phyloP scores from a whole-genome alignment of 2,888 invertebrate genomes.

The Anodontia alba region DNA sequence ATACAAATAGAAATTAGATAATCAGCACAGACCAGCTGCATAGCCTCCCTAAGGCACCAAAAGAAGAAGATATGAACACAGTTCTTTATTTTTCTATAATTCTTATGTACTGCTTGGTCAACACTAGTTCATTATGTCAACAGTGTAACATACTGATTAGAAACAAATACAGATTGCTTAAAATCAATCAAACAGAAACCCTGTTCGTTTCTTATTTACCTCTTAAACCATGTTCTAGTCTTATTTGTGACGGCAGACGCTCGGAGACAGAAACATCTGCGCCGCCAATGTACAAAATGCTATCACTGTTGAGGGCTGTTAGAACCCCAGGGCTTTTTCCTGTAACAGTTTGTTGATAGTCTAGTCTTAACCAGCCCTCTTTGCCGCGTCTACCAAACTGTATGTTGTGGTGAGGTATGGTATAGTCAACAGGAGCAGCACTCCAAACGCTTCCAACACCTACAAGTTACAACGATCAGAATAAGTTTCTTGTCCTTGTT shows the following conservation, averaged over 20 bases:
- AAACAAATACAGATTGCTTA: too few species aligned
- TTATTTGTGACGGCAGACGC: neutral
- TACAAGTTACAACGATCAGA: too few species aligned
- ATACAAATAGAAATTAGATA: too few species aligned
- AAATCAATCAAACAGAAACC: too few species aligned
- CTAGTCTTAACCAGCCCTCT: constrained; percentile 39
- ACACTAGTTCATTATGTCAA: too few species aligned
- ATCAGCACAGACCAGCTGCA: too few species aligned
- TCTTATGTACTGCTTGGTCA: too few species aligned
- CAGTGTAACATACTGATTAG: too few species aligned
- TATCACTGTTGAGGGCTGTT: constrained; percentile 35
- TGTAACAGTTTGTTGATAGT: constrained; percentile 34
- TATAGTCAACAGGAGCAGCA: constrained; percentile 20
- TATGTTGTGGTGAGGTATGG: constrained; percentile 25
- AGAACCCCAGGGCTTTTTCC: constrained; percentile 38
- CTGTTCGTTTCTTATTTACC: constrained; percentile 21
- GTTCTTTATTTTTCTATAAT: too few species aligned
- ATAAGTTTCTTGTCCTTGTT: too few species aligned
- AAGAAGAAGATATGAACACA: too few species aligned
- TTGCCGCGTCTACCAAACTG: constrained; percentile 31
- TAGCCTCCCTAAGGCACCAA: too few species aligned
- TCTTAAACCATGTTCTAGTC: constrained; percentile 34
- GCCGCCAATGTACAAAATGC: constrained; percentile 41
- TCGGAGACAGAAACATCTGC: constrained; percentile 1
- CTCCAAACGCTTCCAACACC: constrained; percentile 41